Evolutionary conservation across 1,140 invertebrate species (phyloP).

Genomic region (Cyclargus thomasi): DNA sequence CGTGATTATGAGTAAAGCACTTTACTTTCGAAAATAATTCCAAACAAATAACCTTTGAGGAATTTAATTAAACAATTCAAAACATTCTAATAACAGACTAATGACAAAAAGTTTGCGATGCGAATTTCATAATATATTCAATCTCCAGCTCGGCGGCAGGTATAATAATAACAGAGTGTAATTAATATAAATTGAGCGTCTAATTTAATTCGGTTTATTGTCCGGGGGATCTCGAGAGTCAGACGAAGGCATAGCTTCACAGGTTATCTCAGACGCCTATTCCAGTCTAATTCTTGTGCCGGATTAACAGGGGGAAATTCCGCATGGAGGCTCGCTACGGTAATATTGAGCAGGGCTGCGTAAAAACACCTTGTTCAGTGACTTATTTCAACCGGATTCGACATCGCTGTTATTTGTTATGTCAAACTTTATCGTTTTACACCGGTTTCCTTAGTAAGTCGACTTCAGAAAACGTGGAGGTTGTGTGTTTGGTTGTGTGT

Average conservation of each 20-base stretch:
- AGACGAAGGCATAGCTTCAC: constrained; percentile 20
- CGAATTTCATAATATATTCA: neutral
- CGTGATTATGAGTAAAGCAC: no score
- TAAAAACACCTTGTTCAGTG: neutral
- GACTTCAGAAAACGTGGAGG: no score
- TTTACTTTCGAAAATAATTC: no score
- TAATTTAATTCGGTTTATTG: constrained; percentile 8
- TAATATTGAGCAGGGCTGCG: constrained; percentile 21
- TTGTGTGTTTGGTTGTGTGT: no score
- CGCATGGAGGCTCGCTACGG: constrained; percentile 17
- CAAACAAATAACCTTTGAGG: neutral
- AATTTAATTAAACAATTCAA: constrained; percentile 10
- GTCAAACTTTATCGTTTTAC: neutral
- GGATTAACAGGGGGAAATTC: constrained; percentile 24
- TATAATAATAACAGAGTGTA: constrained; percentile 1
- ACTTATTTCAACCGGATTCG: neutral
- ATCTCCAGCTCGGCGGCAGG: neutral
- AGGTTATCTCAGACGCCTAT: constrained; percentile 26
- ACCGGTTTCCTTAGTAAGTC: no score
- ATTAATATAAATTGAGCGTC: constrained; percentile 2
- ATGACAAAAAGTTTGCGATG: neutral
- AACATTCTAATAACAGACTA: neutral
- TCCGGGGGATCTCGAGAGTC: neutral
- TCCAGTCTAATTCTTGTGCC: constrained; percentile 23
- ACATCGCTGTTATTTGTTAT: neutral